phyloP scores from a whole-genome alignment of 2,113 vertebrate genomes.

The Channa maculata region DNA sequence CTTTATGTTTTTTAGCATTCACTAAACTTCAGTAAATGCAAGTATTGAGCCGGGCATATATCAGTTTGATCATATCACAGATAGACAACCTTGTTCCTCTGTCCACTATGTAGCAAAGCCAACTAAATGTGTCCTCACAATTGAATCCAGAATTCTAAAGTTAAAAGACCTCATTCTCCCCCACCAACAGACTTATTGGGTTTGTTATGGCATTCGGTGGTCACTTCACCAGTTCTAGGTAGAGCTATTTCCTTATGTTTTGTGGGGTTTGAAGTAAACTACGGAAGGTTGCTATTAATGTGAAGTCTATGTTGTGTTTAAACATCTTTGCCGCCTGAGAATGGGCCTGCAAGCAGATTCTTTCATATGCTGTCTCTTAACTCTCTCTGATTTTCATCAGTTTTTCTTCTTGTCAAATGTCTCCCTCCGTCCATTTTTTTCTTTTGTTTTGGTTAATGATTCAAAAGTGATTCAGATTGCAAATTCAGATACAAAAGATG shows the following conservation, averaged over 20 bases:
- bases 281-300: slow-evolving; percentile 1
- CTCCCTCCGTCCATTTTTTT: neutral
- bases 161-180: neutral
- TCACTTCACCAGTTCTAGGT: neutral
- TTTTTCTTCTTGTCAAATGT: neutral
- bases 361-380: slow-evolving; percentile 13
- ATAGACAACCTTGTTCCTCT: neutral
- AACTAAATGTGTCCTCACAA: neutral
- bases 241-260: neutral
- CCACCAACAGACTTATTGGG: neutral
- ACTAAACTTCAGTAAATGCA: neutral
- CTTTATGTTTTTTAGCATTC: too few species aligned
- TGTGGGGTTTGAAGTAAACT: slow-evolving; percentile 8
- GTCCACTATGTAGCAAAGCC: neutral
- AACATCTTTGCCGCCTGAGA: neutral
- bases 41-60: neutral
- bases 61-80: neutral
- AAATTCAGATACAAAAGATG: slow-evolving; percentile 13
- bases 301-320: slow-evolving; percentile 26
- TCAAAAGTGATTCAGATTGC: slow-evolving; percentile 14
- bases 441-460: neutral
- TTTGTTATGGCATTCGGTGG: neutral
- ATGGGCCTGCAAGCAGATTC: slow-evolving; percentile 8
- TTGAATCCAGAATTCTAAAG: neutral
- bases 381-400: neutral